Base-by-base conservation (phyloP, 1,140 invertebrate genomes). In the Heliconius melpomene region DNA sequence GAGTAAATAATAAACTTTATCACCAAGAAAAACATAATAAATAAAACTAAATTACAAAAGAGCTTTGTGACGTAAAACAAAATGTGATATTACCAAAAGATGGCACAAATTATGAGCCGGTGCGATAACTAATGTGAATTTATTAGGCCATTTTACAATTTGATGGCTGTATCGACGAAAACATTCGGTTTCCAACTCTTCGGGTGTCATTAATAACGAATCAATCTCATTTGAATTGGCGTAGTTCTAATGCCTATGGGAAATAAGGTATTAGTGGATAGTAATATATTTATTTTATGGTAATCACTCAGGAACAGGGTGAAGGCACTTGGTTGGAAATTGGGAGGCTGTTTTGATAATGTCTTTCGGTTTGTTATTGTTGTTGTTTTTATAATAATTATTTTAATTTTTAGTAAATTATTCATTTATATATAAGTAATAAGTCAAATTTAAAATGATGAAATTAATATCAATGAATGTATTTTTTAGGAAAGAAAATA, bases 131-230 rank as follows among this genome's bases (percentile, higher is more conserved):
- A 54, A 83, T 81, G 82, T 84, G 83, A 87, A 92, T 93, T 92
- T 93, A 92, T 92, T 89, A 85, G 80, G 74, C 77, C 85, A 87
- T 82, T 89, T 87, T 75, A 80, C 83, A 81, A 82, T 84, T 87
- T 89, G 91, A 90, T 87, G 85, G 84, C 85, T 81, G 86, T 91
- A 90, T 90, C 91, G 87, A 84, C 77, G 87, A 91, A 89, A 89
- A 84, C 86, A 85, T 89, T 91, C 85, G 76, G 85, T 75, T 80
- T 74, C 70, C 85, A 87, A 91, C 90, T 85, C 90, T 91, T 79
- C 80, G 74, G 79, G 81, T 88, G 84, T 88, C 87, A 93, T 93
- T 92, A 92, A 84, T 85, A 86, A 86, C 80, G 82, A 85, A 93
- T 93, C 91, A 92, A 91, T 93, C 89, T 89, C 86, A 46, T 54